Percentiles rank a stretch among this genome's conserved stretches.
These are phyloP conservation scores for Corythaeola cristata DNA, from an alignment of 2,113 vertebrate genomes.

Conservation along the genomic window DNA sequence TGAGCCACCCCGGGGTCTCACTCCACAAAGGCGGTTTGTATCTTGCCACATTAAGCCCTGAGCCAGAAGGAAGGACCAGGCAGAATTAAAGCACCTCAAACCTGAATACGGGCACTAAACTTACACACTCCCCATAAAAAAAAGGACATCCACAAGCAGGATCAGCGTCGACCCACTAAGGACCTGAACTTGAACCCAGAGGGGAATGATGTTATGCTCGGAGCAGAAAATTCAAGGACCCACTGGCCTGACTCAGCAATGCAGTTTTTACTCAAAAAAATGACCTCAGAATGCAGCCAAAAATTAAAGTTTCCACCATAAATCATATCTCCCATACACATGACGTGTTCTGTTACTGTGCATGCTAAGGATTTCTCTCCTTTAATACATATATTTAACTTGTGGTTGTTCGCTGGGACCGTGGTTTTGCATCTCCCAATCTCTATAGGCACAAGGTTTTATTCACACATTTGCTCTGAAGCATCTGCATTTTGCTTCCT, in stretches of 20 bases:
- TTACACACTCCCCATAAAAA: accelerated
- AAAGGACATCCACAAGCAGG: not conserved
- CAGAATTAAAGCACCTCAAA: not conserved
- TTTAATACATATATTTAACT: not conserved
- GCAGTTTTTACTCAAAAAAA: not conserved
- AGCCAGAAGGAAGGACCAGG: not conserved
- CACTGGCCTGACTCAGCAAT: not conserved
- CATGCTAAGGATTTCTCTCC: not conserved
- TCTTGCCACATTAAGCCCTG: accelerated
- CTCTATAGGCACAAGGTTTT: not conserved
- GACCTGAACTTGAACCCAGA: not conserved
- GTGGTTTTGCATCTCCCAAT: not conserved
- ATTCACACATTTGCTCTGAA: not conserved
- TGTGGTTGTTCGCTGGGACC: not conserved
- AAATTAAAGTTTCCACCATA: not conserved
- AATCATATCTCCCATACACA: not conserved
- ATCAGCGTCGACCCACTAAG: accelerated
- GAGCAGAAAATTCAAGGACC: not conserved
- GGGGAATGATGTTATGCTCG: accelerated
- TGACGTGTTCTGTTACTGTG: not conserved
- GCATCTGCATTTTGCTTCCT: not conserved
- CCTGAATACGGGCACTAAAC: not conserved
- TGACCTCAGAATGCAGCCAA: not conserved
- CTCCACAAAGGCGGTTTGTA: not conserved
- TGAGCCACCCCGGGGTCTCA: not conserved